A percentile compares a stretch with the other conserved stretches of the same genome.
phyloP scores from a whole-genome alignment of 2,113 vertebrate genomes.

The Aptenodytes forsteri region DNA sequence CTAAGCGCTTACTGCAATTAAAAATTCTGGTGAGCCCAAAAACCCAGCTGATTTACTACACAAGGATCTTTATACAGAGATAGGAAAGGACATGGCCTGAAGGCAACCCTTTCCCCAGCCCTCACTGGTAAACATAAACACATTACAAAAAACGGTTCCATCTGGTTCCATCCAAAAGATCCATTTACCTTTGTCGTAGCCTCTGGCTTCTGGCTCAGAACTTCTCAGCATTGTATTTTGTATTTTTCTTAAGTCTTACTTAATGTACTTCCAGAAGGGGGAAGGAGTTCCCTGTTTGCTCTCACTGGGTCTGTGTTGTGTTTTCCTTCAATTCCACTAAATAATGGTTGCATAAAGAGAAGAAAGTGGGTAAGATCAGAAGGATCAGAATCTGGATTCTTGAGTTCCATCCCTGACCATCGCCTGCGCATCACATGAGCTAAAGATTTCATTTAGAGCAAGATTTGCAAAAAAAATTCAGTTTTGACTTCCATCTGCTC shows the following conservation, averaged over 20 bases:
- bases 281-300: neutral
- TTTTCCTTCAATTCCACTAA: neutral
- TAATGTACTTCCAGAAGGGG: neutral
- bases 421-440: rapidly evolving
- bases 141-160: neutral
- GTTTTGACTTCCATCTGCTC: neutral
- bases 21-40: neutral
- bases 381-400: neutral
- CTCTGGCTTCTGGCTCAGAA: neutral
- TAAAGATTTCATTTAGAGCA: neutral
- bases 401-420: neutral
- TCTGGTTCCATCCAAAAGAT: neutral
- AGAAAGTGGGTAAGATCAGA: neutral
- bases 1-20: neutral
- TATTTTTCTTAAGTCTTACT: neutral
- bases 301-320: neutral
- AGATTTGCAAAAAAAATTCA: neutral
- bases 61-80: neutral
- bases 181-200: neutral
- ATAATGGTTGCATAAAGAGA: neutral
- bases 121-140: neutral
- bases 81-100: neutral
- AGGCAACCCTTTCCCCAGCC: neutral
- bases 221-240: neutral
- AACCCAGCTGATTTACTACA: neutral